A percentile compares a stretch with the other conserved stretches of the same genome.
These are phyloP conservation scores for Drosophila lowei DNA, from an alignment of 1,140 invertebrate species.

Conservation along the genomic window DNA sequence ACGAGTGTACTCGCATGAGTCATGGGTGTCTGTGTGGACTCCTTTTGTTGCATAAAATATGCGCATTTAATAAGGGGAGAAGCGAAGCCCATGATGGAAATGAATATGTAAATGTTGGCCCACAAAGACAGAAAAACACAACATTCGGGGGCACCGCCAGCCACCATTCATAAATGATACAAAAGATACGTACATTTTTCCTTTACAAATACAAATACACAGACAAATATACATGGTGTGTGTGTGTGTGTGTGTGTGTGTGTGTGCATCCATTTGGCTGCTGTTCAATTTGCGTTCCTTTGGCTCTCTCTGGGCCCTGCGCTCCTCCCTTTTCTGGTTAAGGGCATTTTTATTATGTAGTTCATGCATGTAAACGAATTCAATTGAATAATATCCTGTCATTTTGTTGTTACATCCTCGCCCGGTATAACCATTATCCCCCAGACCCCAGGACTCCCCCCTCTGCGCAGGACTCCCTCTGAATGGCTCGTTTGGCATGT, in stretches of 20 bases:
- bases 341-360: conserved; percentile 76
- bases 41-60: conserved; percentile 72
- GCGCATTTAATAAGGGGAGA: conserved; percentile 72
- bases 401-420: conserved; percentile 67
- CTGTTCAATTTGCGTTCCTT: conserved; percentile 61
- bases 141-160: conserved; percentile 24
- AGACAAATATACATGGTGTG: no score
- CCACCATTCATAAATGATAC: conserved; percentile 34
- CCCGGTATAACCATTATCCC: conserved; percentile 31
- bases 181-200: conserved; percentile 62
- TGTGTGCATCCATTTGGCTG: conserved; percentile 47
- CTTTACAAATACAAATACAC: conserved; percentile 6
- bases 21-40: conserved; percentile 28
- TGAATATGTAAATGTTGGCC: conserved; percentile 67
- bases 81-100: conserved; percentile 18
- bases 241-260: conserved; percentile 12
- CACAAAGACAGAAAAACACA: conserved; percentile 45
- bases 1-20: conserved; percentile 2
- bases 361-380: conserved; percentile 81
- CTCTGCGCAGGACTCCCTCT: background rate
- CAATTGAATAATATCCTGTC: conserved; percentile 82
- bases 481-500: conserved; percentile 55
- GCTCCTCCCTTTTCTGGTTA: conserved; percentile 41
- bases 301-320: background rate
- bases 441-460: background rate